phyloP scores from a whole-genome alignment of 2,797 vertebrate species.

The Trematomus bernacchii region DNA sequence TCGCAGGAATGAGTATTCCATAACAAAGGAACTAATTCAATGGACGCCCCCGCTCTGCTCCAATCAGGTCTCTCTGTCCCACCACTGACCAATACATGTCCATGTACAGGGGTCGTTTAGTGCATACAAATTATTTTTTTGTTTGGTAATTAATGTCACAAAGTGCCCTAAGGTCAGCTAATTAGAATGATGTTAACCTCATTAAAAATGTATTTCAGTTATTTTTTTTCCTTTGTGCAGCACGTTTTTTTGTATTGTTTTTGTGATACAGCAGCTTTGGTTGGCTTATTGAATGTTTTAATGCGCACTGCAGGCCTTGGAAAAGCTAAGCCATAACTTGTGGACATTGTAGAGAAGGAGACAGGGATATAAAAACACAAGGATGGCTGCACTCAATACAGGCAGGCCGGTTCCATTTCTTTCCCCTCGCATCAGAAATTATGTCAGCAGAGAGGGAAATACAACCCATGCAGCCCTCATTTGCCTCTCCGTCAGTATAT shows the following conservation, averaged over 20 bases:
- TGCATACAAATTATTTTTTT: slow-evolving; percentile 10
- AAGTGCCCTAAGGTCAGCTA: background rate
- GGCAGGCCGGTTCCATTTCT: slow-evolving; percentile 60
- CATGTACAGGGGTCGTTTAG: slow-evolving; percentile 34
- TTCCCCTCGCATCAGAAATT: slow-evolving; percentile 56
- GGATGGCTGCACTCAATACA: slow-evolving; percentile 43
- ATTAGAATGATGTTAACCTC: slow-evolving; percentile 14
- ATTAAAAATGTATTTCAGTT: slow-evolving; percentile 10
- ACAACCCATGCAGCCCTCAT: slow-evolving; percentile 2
- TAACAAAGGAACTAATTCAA: slow-evolving; percentile 70
- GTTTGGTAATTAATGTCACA: slow-evolving; percentile 23
- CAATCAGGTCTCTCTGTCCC: slow-evolving; percentile 57
- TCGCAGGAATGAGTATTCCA: slow-evolving; percentile 57
- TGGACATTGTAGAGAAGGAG: slow-evolving; percentile 59
- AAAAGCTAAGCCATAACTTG: slow-evolving; percentile 64
- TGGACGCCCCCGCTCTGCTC: slow-evolving; percentile 55
- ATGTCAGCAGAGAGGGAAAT: slow-evolving; percentile 59
- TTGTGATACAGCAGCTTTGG: slow-evolving; percentile 28
- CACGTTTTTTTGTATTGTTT: slow-evolving; percentile 26
- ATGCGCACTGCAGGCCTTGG: slow-evolving; percentile 29
- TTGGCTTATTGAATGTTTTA: slow-evolving; percentile 33
- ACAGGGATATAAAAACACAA: slow-evolving; percentile 63
- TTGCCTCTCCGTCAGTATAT: background rate
- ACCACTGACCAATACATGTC: slow-evolving; percentile 21
- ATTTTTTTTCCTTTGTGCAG: background rate